These are phyloP conservation scores for Sorex maritimensis DNA, from an alignment of 2,797 vertebrate species.

Conservation along the genomic window DNA sequence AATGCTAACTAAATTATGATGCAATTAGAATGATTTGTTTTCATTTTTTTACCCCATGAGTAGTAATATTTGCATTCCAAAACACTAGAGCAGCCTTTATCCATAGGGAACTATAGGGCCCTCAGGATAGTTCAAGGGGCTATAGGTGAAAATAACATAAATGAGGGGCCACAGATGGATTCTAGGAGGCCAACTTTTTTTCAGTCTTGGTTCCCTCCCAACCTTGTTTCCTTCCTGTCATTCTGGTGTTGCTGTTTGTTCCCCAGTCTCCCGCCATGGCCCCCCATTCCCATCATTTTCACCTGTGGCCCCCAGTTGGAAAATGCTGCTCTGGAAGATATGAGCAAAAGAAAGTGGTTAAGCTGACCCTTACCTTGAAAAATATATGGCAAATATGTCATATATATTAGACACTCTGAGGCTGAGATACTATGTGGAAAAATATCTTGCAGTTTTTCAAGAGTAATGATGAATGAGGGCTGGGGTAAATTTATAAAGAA, in stretches of 20 bases:
- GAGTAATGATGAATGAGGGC: neutral
- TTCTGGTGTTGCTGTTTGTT: too few species aligned
- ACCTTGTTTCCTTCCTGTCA: too few species aligned
- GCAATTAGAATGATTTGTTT: slow-evolving; percentile 30
- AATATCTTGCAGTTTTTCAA: slow-evolving; percentile 29
- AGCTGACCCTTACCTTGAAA: slow-evolving; percentile 50
- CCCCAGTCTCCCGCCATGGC: too few species aligned
- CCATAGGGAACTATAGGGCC: too few species aligned
- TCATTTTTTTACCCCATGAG: neutral
- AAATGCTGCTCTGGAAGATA: too few species aligned
- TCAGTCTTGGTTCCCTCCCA: too few species aligned
- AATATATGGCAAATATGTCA: slow-evolving; percentile 25
- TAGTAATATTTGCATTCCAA: slow-evolving; percentile 28
- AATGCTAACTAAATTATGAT: slow-evolving; percentile 53
- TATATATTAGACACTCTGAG: slow-evolving; percentile 29
- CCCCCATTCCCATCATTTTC: too few species aligned
- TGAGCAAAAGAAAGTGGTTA: neutral
- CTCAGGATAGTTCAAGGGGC: too few species aligned
- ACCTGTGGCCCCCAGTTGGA: too few species aligned
- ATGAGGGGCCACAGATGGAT: too few species aligned
- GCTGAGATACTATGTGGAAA: slow-evolving; percentile 50
- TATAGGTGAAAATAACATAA: too few species aligned
- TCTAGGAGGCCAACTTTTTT: too few species aligned
- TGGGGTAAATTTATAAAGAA: slow-evolving; percentile 58
- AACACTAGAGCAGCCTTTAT: neutral